A percentile compares a stretch with the other conserved stretches of the same genome.
Evolutionary conservation across 2,888 invertebrate genomes (phyloP).

Genomic region (Drosophila subquinaria): DNA sequence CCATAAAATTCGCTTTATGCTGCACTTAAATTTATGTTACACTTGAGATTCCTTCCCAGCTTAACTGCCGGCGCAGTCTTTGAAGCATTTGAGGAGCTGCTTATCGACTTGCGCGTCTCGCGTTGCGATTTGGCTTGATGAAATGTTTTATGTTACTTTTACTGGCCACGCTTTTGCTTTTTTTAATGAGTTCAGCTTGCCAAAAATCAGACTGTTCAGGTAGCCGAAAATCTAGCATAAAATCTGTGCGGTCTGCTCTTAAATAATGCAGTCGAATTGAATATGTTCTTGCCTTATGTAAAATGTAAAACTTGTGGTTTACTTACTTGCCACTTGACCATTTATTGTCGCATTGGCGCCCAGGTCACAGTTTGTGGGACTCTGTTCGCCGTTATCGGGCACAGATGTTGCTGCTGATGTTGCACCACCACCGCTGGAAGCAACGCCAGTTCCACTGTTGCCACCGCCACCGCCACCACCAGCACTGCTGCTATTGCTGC

Average conservation of each 20-base stretch:
- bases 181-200: constrained; percentile 55
- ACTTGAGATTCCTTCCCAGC: constrained; percentile 66
- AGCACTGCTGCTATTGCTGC: constrained; percentile 35
- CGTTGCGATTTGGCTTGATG: constrained; percentile 22
- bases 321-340: constrained; percentile 86
- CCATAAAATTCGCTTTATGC: constrained; percentile 76
- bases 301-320: constrained; percentile 23
- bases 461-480: constrained; percentile 31
- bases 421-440: constrained; percentile 34
- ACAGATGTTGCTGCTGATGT: constrained; percentile 23
- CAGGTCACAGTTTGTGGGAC: constrained; percentile 63
- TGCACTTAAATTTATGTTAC: constrained; percentile 79
- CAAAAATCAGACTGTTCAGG: constrained; percentile 30
- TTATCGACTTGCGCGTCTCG: constrained; percentile 47
- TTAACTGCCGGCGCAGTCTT: constrained; percentile 48
- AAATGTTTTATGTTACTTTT: constrained; percentile 59
- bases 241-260: constrained; percentile 22
- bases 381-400: constrained; percentile 61
- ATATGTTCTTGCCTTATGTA: neutral
- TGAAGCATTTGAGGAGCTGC: constrained; percentile 44
- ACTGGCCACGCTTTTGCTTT: constrained; percentile 41
- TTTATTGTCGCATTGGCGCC: constrained; percentile 82
- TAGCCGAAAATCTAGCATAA: neutral
- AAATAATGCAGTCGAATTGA: constrained; percentile 15
- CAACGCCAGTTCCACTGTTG: constrained; percentile 33